These are phyloP conservation scores for Perca fluviatilis DNA, from an alignment of 2,113 vertebrate genomes.

Conservation along the genomic window DNA sequence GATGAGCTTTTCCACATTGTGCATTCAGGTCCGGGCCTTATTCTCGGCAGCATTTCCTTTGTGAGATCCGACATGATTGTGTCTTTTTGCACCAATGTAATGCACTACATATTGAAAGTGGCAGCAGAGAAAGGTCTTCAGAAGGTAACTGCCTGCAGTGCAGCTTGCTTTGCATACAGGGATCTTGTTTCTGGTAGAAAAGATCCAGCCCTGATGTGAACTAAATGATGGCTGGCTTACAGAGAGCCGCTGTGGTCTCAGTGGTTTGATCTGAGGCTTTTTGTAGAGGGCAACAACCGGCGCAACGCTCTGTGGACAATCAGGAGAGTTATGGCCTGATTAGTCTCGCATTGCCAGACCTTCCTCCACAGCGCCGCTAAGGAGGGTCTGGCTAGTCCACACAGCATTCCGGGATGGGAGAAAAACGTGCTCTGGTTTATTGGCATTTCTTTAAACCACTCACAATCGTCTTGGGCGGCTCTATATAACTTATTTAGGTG, in stretches of 20 bases:
- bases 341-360: too few relatives aligned
- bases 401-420: too few relatives aligned
- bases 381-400: too few relatives aligned
- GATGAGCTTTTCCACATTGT: constrained; percentile 7
- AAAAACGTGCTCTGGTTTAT: too few relatives aligned
- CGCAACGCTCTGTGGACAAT: constrained; percentile 15
- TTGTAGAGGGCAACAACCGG: constrained; percentile 11
- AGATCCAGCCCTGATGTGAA: constrained; percentile 40
- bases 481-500: too few relatives aligned
- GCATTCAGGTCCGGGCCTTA: background rate
- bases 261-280: constrained; percentile 30
- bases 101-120: background rate
- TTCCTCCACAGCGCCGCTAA: too few relatives aligned
- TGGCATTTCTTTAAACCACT: too few relatives aligned
- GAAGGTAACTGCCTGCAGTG: constrained; percentile 13
- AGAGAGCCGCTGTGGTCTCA: constrained; percentile 38
- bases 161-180: constrained; percentile 38
- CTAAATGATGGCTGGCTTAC: constrained; percentile 39
- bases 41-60: background rate
- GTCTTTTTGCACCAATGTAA: constrained; percentile 16
- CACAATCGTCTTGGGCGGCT: too few relatives aligned
- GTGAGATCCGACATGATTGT: background rate
- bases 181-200: constrained; percentile 39
- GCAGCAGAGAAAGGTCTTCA: constrained; percentile 10
- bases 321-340: constrained; percentile 14